A percentile compares a stretch with the other conserved stretches of the same genome.
phyloP scores from a whole-genome alignment of 2,113 vertebrate species.

The Brachirus orientalis region DNA sequence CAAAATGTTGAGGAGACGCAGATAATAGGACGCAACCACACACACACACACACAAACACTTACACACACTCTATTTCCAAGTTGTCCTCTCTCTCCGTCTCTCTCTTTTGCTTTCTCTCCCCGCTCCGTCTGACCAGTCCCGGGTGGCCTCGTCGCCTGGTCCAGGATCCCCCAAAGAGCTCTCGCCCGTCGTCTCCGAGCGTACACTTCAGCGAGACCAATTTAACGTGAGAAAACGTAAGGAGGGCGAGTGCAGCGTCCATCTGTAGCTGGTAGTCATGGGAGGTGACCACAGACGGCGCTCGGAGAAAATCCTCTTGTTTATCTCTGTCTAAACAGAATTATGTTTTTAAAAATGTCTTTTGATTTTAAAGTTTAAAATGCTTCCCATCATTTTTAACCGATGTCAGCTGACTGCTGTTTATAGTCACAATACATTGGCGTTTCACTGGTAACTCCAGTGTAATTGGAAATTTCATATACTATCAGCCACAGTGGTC shows the following conservation, averaged over 20 bases:
- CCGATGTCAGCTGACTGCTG: no score
- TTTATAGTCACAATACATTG: no score
- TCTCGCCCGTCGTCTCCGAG: conserved; percentile 56
- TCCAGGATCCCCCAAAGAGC: conserved; percentile 74
- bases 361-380: no score
- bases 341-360: no score
- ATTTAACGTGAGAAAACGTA: conserved; percentile 76
- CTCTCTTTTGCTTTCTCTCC: conserved; percentile 32
- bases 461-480: no score
- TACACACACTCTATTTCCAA: background rate
- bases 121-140: conserved; percentile 62
- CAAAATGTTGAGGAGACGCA: conserved; percentile 74
- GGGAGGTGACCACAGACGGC: conserved; percentile 41
- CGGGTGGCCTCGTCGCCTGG: conserved; percentile 67
- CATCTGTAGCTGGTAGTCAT: conserved; percentile 63
- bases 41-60: conserved; percentile 18
- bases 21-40: conserved; percentile 59
- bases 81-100: conserved; percentile 12
- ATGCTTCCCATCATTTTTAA: no score
- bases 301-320: conserved; percentile 17
- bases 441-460: no score
- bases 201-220: conserved; percentile 65
- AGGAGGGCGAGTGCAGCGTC: conserved; percentile 60
- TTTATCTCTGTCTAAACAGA: background rate
- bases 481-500: no score